Conservation (phyloP, 2,888 invertebrate genomes). For the Gastrophysa polygoni region DNA sequence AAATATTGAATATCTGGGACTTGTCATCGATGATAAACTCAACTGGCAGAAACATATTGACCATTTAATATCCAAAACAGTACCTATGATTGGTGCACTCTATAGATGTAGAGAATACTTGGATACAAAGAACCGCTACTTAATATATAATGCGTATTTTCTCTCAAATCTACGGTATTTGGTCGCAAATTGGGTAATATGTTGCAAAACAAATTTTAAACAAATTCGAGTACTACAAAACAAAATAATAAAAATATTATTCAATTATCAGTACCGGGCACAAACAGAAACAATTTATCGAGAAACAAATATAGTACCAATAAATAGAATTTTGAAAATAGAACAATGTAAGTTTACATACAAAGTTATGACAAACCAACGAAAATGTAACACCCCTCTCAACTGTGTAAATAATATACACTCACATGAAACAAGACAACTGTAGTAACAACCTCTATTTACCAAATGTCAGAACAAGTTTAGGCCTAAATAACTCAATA, state of each 20-base stretch:
- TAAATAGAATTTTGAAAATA: too few relatives aligned
- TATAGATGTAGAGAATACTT: not conserved
- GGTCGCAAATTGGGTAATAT: not conserved
- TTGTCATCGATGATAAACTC: too few relatives aligned
- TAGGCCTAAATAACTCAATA: not conserved
- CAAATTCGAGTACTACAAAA: not conserved
- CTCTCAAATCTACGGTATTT: not conserved
- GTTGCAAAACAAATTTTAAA: not conserved
- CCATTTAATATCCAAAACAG: not conserved
- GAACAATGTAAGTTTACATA: too few relatives aligned
- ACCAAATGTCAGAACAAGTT: not conserved
- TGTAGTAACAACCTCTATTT: constrained; percentile 8
- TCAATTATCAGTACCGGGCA: too few relatives aligned
- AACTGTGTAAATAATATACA: not conserved
- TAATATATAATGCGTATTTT: not conserved
- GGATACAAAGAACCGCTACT: not conserved
- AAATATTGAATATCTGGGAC: not conserved
- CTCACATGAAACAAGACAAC: constrained; percentile 1
- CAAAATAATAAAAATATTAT: too few relatives aligned
- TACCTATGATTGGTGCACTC: constrained; percentile 1
- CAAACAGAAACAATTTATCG: too few relatives aligned
- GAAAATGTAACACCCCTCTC: not conserved
- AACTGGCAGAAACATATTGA: too few relatives aligned
- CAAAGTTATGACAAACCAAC: not conserved
- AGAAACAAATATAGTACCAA: too few relatives aligned